A percentile compares a stretch with the other conserved stretches of the same genome.
These are phyloP conservation scores for Drosophila anceps DNA, from an alignment of 2,888 invertebrate species.

Conservation along the genomic window DNA sequence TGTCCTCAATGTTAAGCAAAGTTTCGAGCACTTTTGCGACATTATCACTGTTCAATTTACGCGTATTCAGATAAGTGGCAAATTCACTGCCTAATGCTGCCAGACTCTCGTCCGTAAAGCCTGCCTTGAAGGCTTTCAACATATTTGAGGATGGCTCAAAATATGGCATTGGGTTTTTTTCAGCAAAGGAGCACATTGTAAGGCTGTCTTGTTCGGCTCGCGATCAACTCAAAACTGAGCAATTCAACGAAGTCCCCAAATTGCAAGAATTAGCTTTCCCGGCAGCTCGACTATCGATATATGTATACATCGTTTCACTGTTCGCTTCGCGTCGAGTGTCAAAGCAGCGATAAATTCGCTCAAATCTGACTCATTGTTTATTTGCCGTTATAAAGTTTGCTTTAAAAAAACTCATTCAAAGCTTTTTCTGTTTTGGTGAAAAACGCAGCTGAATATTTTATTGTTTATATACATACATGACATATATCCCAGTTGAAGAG, in stretches of 20 bases:
- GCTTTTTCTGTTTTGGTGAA: neutral
- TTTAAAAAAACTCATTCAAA: neutral
- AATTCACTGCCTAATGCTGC: neutral
- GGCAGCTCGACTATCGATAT: neutral
- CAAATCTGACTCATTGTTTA: neutral
- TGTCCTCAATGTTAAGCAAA: conserved; percentile 14
- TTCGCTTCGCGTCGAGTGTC: neutral
- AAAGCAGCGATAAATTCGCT: neutral
- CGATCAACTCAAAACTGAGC: neutral
- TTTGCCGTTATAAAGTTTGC: neutral
- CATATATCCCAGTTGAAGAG: too few species aligned
- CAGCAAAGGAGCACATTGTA: neutral
- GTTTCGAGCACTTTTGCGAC: neutral
- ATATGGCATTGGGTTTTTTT: too few species aligned
- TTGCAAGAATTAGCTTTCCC: neutral
- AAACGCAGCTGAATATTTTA: too few species aligned
- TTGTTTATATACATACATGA: too few species aligned
- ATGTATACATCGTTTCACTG: neutral
- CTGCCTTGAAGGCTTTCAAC: neutral
- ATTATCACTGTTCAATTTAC: conserved; percentile 1
- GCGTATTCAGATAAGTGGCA: conserved; percentile 1
- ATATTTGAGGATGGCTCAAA: neutral
- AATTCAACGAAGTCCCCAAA: neutral
- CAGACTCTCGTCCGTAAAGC: neutral
- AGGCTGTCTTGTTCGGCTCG: neutral